phyloP scores from a whole-genome alignment of 2,888 invertebrate species.

The Myathropa florea region DNA sequence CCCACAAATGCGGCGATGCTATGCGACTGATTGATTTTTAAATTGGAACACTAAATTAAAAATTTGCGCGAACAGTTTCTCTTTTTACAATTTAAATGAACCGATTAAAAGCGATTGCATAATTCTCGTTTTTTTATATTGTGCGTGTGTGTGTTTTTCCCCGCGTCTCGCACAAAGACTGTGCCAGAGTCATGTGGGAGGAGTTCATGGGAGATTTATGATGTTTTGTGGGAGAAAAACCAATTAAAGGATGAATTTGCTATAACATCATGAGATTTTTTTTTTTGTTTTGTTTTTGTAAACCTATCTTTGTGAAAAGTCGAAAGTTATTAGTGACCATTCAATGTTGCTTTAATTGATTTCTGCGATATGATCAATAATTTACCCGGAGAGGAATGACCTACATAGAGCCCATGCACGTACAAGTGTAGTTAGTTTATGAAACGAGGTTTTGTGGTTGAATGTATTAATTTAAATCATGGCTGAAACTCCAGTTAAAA shows the following conservation, averaged over 20 bases:
- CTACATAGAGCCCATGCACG: background rate
- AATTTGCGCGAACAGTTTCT: background rate
- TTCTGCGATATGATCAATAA: background rate
- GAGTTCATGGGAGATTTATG: slow-evolving; percentile 27
- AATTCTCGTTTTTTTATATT: background rate
- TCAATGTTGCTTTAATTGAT: background rate
- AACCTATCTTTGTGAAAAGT: background rate
- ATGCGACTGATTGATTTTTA: slow-evolving; percentile 60
- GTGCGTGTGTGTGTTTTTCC: background rate
- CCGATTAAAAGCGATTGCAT: slow-evolving; percentile 48
- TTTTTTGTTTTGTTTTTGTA: background rate
- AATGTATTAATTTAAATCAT: no score
- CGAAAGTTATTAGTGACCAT: background rate
- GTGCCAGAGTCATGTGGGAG: no score
- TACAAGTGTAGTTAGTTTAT: no score
- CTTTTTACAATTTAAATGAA: slow-evolving; percentile 43
- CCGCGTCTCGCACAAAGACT: background rate
- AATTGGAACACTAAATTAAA: slow-evolving; percentile 65
- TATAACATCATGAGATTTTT: background rate
- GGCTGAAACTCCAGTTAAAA: no score
- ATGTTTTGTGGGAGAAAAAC: slow-evolving; percentile 28
- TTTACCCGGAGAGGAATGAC: background rate
- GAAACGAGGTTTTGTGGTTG: no score
- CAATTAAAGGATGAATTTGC: slow-evolving; percentile 28
- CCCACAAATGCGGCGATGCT: slow-evolving; percentile 27